A percentile compares a stretch with the other conserved stretches of the same genome.
phyloP scores from a whole-genome alignment of 2,888 invertebrate genomes.

The Melanchra persicariae region DNA sequence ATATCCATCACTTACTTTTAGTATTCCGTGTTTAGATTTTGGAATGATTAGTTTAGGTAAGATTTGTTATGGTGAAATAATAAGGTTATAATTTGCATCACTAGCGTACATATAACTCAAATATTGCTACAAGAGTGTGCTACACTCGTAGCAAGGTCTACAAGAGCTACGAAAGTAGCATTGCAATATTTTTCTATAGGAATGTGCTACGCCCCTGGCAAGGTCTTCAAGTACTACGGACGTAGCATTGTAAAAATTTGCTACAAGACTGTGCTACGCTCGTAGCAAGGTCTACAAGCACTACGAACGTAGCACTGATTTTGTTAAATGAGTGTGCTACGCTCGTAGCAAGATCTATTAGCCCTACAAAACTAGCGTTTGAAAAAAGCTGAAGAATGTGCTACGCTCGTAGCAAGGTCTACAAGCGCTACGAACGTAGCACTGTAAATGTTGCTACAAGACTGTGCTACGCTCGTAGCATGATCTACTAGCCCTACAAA shows the following conservation, averaged over 20 bases:
- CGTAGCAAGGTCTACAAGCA: too few species aligned
- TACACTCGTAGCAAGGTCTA: background rate
- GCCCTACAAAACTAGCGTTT: background rate
- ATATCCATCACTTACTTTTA: slow-evolving; percentile 91
- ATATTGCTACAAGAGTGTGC: background rate
- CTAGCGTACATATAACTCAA: background rate
- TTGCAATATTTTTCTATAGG: background rate
- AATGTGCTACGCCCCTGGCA: background rate
- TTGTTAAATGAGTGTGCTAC: background rate
- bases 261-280: too few species aligned
- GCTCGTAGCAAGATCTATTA: background rate
- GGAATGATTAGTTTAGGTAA: slow-evolving; percentile 90
- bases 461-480: background rate
- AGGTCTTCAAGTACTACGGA: too few species aligned
- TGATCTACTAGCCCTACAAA: background rate
- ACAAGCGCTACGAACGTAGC: background rate
- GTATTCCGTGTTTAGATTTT: slow-evolving; percentile 89
- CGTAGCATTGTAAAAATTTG: too few species aligned
- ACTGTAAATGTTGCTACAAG: background rate
- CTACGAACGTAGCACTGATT: too few species aligned
- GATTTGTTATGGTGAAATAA: slow-evolving; percentile 1
- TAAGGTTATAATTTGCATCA: background rate
- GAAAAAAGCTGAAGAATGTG: background rate
- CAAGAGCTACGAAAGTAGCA: too few species aligned
- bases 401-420: slow-evolving; percentile 4